These are phyloP conservation scores for Halyomorpha halys DNA, from an alignment of 1,140 invertebrate genomes.

Conservation along the genomic window DNA sequence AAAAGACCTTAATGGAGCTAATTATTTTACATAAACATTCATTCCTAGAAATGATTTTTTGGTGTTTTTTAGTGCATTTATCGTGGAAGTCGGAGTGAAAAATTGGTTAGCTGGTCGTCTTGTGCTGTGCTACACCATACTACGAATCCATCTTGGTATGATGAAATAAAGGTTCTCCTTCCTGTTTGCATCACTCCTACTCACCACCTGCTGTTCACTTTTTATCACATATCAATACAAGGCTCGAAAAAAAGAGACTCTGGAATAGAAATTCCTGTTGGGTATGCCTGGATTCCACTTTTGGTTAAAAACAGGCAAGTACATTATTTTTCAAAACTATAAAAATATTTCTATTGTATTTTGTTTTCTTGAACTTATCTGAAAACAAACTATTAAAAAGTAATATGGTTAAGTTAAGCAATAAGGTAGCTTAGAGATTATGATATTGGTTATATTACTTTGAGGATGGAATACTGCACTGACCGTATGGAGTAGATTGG, in stretches of 20 bases:
- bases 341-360: neutral
- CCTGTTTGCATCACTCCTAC: slow-evolving; percentile 63
- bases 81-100: slow-evolving; percentile 40
- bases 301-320: slow-evolving; percentile 46
- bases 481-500: too few species aligned
- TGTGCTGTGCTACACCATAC: slow-evolving; percentile 74
- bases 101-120: slow-evolving; percentile 48
- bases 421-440: too few species aligned
- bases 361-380: too few species aligned
- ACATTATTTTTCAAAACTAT: slow-evolving; percentile 18
- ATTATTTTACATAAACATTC: too few species aligned
- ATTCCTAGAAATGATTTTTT: too few species aligned
- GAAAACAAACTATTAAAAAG: too few species aligned
- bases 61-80: slow-evolving; percentile 56
- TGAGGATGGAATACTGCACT: too few species aligned
- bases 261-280: slow-evolving; percentile 73
- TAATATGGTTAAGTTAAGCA: too few species aligned
- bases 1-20: too few species aligned
- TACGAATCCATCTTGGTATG: slow-evolving; percentile 69
- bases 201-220: slow-evolving; percentile 80
- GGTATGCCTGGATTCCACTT: slow-evolving; percentile 82
- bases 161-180: slow-evolving; percentile 77
- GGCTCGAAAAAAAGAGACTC: slow-evolving; percentile 69
- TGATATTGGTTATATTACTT: too few species aligned
- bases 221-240: slow-evolving; percentile 81